Evolutionary conservation across 2,797 vertebrate genomes (phyloP), one percentile per base, ranked within the genome.

Genomic region (Propithecus perrieri): DNA sequence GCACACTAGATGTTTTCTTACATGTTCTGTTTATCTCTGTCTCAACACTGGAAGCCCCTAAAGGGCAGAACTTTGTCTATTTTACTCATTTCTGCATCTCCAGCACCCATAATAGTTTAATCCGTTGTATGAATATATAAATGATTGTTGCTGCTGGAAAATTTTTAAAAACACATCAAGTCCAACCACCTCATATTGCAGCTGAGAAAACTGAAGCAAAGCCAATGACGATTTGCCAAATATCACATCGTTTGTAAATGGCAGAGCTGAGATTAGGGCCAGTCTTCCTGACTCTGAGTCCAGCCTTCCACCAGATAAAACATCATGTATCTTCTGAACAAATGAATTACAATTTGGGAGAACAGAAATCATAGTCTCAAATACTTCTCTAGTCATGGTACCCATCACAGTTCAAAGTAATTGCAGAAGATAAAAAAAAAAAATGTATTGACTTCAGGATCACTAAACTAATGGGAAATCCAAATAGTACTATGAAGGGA

Each of bases 151-250:
- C 43, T 89, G 10, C 67, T 86, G 43, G 7, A 65, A 95, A 78
- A 11, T 81, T 95, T 74, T 74, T 67, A 35, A 87, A 75, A 91
- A 41, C 69, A 63, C 28, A 84, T 61, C 17, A 53, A 65, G 67
- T 85, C 17, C 55, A 67, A 90, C 20, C 28, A 78, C 28, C 41
- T 94, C 38, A 61, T 22, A 53, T 28, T 59, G 46, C 24, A 95
- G 61, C 35, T 79, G 74, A 95, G 48, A 96, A 94, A 91, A 91
- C 35, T 83, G 55, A 95, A 94, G 67, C 43, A 71, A 48, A 87
- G 69, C n/a, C 79, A 67, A 55, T 35, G 74, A 75, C 6, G 41
- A 46, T 93, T 95, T 94, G 84, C 43, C 90, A 63, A 67, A 38
- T 55, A 71, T 89, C 43, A 74, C 57, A 50, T 65, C 38, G 76